Evolutionary conservation across 2,888 invertebrate genomes (phyloP), one percentile per base, ranked within the genome.

Genomic region (Phoenoteleia sp.): DNA sequence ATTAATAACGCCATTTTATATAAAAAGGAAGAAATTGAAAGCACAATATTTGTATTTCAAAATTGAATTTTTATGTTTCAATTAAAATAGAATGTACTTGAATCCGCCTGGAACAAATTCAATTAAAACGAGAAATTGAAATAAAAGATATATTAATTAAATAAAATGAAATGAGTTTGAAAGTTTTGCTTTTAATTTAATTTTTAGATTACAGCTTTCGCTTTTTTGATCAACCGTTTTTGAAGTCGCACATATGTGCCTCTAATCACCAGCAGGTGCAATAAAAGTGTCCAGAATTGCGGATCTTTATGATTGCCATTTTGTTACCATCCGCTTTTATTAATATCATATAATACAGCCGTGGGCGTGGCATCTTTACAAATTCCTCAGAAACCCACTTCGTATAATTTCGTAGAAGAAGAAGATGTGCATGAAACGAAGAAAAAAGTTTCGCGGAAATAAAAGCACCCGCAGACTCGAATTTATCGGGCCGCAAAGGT

Each of bases 331-430:
- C 15, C 36, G 52, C 15, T 42, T 62, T 33, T 67, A 67, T 36
- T 36, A 67, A 67, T 52, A 36, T 29, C 66, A 9, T 52, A 17
- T 67, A 67, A 49, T 23, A 17, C n/a, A 15, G 1, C 13, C 15
- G 36, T 36, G 11, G 66, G 66, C 66, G 66, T 33, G 15, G 15
- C 19, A 25, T 52, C 49, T 15, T 23, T 67, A 33, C 21, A 72
- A 15, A 33, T 58, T 58, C 42, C 58, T 33, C n/a, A 33, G 58
- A 72, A 72, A 19, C 33, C 33, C n/a, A n/a, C 33, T 58, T 39
- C 27, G 47, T 33, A 72, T 72, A 33, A 47, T 23, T 58, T 72
- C 71, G 47, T 9, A 72, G 71, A 72, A 72, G 36, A 52, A 7
- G 49, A 52, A 1, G 39, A 39, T 39, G 5, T n/a, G 25, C n/a